Evolutionary conservation across 1,140 invertebrate species (phyloP), one percentile per base, ranked within the genome.

Genomic region (Melanaphis sacchari): DNA sequence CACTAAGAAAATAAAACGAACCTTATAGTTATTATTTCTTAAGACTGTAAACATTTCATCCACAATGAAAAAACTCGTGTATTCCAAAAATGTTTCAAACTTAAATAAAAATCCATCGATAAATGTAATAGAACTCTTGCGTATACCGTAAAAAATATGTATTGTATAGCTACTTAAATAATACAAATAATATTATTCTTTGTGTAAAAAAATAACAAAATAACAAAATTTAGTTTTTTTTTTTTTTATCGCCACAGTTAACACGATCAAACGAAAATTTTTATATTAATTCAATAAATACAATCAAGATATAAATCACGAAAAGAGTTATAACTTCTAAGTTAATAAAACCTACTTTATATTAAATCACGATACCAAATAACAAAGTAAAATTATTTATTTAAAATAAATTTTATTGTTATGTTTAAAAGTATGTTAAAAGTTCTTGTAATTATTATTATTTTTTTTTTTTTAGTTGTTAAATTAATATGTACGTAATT

Each of bases 61-160:
- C 40, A 90, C 38, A 54, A 90, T 54, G 36, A 36, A 15, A 40
- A 40, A 90, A 59, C 36, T 90, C 52, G 49, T 41, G 38, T 59
- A 66, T 26, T 90, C 26, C 22, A 59, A 90, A 59, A 52, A 59
- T 59, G 52, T 90, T 90, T 59, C 11, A 90, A 90, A 90, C 89
- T 59, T 41, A 90, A 90, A 90, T 90, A 41, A 90, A 90, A 90
- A 66, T 38, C 22, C 38, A 90, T 90, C 15, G 52, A 66, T 90
- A 90, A 90, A 90, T 41, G 54, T 66, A 90, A 90, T 90, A 66
- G 66, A 66, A 59, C 15, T 59, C 52, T 59, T 66, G 15, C 1
- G 89, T 41, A 41, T 8, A 41, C 38, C 6, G 41, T 26, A n/a
- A 52, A 59, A 90, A 87, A 88, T 38, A 89, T 43, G 31, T 43